These are phyloP conservation scores for Drosophila gunungcola DNA, from an alignment of 1,140 invertebrate species.

Conservation along the genomic window DNA sequence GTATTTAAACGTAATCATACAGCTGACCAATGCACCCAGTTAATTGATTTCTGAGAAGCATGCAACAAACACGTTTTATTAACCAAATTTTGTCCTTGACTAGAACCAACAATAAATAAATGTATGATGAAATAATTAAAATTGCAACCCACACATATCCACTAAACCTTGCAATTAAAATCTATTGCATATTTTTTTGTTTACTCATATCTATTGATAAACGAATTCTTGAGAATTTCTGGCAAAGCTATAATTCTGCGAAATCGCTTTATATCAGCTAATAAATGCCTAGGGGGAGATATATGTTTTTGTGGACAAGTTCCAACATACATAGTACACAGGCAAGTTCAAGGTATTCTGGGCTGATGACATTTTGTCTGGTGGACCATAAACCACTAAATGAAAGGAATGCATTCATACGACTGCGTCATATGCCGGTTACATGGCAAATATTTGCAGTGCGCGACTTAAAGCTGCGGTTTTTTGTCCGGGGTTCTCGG, in stretches of 20 bases:
- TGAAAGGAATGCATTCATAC: conserved; percentile 29
- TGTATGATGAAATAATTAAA: neutral
- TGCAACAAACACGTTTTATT: no score
- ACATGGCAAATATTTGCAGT: conserved; percentile 18
- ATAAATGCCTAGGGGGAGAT: neutral
- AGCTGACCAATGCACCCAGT: neutral
- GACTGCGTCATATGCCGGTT: conserved; percentile 25
- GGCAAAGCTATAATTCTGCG: neutral
- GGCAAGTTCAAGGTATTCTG: conserved; percentile 27
- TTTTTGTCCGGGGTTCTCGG: conserved; percentile 36
- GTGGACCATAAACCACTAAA: neutral
- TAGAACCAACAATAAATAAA: neutral
- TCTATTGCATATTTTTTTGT: neutral
- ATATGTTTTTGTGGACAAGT: neutral
- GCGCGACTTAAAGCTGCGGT: conserved; percentile 41
- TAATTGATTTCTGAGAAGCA: conserved; percentile 8
- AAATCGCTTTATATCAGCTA: conserved; percentile 13
- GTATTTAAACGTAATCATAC: neutral
- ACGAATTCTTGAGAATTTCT: conserved; percentile 15
- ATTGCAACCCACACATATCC: neutral
- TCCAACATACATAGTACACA: neutral
- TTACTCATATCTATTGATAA: conserved; percentile 10
- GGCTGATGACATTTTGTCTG: neutral
- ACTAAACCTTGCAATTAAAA: neutral
- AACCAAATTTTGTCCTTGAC: neutral